phyloP scores from a whole-genome alignment of 2,113 vertebrate genomes.

The Phyllopteryx taeniolatus region DNA sequence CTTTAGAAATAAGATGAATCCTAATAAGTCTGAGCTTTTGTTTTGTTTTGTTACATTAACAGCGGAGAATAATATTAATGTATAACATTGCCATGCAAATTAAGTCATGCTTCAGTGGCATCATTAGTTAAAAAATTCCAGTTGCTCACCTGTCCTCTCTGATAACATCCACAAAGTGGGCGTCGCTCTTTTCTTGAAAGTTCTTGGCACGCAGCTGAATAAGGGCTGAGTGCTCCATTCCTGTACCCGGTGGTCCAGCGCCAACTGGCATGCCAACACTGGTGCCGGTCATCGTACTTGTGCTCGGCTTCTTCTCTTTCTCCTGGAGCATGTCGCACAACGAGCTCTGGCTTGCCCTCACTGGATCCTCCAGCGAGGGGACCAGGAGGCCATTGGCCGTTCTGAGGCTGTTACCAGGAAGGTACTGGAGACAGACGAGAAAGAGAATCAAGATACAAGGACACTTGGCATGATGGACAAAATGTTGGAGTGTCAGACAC shows the following conservation, averaged over 20 bases:
- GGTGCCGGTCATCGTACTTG: conserved; percentile 69
- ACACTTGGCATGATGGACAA: too few species aligned
- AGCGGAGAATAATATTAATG: neutral
- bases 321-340: conserved; percentile 92
- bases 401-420: conserved; percentile 75
- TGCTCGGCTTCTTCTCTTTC: conserved; percentile 75
- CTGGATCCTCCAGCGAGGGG: conserved; percentile 81
- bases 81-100: neutral
- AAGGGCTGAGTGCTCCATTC: conserved; percentile 88
- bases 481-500: neutral
- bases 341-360: conserved; percentile 84
- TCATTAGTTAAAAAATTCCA: conserved; percentile 21
- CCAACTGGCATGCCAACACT: conserved; percentile 63
- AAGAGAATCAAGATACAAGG: conserved; percentile 8
- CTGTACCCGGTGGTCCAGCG: conserved; percentile 63
- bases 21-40: neutral
- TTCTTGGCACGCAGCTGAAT: conserved; percentile 92
- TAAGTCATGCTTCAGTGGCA: neutral
- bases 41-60: neutral
- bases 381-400: conserved; percentile 86
- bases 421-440: conserved; percentile 33
- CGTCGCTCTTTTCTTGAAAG: conserved; percentile 90
- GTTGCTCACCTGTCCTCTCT: conserved; percentile 90
- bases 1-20: too few species aligned
- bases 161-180: conserved; percentile 96